phyloP scores from a whole-genome alignment of 2,888 invertebrate species.

The Coronaproctus castanopsis region DNA sequence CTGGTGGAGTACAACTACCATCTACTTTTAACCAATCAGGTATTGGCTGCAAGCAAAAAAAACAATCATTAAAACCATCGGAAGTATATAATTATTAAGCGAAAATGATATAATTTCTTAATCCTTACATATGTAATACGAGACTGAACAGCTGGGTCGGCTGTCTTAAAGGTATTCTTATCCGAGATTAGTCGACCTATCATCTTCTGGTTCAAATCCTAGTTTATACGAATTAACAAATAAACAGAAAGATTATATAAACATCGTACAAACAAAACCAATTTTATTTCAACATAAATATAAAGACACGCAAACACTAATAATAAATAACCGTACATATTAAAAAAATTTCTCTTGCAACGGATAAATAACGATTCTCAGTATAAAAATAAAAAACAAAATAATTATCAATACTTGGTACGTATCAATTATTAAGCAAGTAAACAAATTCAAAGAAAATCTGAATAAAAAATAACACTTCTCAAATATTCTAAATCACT shows the following conservation, averaged over 20 bases:
- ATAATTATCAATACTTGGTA: too few relatives aligned
- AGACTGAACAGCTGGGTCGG: conserved; percentile 3
- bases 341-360: not conserved
- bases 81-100: too few relatives aligned
- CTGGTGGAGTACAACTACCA: conserved; percentile 26
- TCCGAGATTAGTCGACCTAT: conserved; percentile 10
- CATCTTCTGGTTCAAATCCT: conserved; percentile 9
- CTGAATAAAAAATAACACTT: too few relatives aligned
- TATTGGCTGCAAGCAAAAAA: conserved; percentile 16
- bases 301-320: not conserved
- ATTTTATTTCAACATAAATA: not conserved
- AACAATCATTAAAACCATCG: too few relatives aligned
- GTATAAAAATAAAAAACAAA: not conserved
- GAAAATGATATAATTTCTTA: too few relatives aligned
- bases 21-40: conserved; percentile 29
- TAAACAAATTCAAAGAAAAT: too few relatives aligned
- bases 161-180: conserved; percentile 9
- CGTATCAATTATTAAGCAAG: too few relatives aligned
- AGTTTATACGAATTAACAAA: not conserved
- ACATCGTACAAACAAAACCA: too few relatives aligned
- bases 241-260: too few relatives aligned
- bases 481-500: too few relatives aligned
- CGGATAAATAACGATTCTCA: not conserved
- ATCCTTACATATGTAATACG: conserved; percentile 8
- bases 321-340: not conserved